Percentiles rank a stretch among this genome's conserved stretches.
Conservation (phyloP, 2,113 vertebrate species). For the Phocoena sinus region DNA sequence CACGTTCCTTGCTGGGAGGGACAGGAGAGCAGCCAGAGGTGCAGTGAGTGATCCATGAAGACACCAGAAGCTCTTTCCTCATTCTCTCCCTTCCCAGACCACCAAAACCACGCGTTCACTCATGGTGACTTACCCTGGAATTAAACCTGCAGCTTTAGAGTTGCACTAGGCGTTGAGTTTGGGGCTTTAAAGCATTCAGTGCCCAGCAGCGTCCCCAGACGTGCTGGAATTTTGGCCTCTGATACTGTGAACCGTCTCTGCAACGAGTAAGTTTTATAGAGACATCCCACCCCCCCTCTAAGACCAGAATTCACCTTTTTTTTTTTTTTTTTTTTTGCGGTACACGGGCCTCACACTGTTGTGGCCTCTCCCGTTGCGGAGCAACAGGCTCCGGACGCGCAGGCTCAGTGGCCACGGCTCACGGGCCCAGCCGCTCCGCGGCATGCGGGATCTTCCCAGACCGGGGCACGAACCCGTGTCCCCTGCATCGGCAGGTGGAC, state of each 20-base stretch:
- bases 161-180: rapidly evolving
- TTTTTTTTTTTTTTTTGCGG: too few species aligned
- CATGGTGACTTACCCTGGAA: neutral
- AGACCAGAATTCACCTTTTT: rapidly evolving
- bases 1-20: neutral
- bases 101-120: rapidly evolving
- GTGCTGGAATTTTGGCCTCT: rapidly evolving
- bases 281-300: neutral
- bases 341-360: too few species aligned
- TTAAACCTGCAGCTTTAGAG: neutral
- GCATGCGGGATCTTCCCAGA: rapidly evolving
- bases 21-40: rapidly evolving
- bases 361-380: rapidly evolving
- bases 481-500: too few species aligned
- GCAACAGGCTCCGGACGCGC: too few species aligned
- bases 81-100: too few species aligned
- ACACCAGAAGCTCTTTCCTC: too few species aligned
- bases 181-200: neutral
- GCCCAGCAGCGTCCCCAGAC: neutral
- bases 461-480: too few species aligned
- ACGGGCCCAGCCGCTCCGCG: too few species aligned
- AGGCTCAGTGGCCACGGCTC: too few species aligned
- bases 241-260: neutral
- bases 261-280: neutral
- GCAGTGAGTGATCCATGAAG: rapidly evolving